Evolutionary conservation across 2,797 vertebrate species (phyloP).

Genomic region (Mormyrops attenuatus): DNA sequence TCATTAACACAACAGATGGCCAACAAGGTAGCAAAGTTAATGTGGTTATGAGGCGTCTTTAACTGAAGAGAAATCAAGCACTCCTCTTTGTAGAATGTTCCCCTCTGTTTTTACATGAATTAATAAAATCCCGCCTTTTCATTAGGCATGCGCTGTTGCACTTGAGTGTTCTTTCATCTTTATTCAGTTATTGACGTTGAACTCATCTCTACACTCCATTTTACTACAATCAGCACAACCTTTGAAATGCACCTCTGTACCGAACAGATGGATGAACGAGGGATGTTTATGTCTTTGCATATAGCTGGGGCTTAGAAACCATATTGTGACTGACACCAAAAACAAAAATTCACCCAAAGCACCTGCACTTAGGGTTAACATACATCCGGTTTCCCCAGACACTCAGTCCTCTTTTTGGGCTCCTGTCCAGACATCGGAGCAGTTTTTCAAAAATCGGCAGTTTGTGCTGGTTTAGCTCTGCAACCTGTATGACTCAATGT

Average conservation of each 20-base stretch:
- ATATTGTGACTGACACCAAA: neutral
- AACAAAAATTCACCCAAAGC: neutral
- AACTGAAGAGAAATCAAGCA: slow-evolving; percentile 28
- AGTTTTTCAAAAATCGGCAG: neutral
- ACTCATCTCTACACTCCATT: neutral
- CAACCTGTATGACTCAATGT: neutral
- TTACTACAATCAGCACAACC: neutral
- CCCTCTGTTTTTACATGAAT: slow-evolving; percentile 29
- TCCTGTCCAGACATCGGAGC: neutral
- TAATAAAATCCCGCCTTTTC: slow-evolving; percentile 32
- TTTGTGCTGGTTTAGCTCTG: neutral
- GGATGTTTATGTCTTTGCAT: neutral
- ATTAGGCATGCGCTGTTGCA: slow-evolving; percentile 27
- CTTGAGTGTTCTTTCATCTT: slow-evolving; percentile 23
- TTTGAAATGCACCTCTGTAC: neutral
- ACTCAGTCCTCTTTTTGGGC: neutral
- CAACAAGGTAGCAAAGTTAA: slow-evolving; percentile 25
- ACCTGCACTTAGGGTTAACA: neutral
- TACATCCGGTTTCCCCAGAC: neutral
- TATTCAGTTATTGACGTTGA: slow-evolving; percentile 27
- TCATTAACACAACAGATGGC: slow-evolving; percentile 32
- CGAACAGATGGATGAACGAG: neutral
- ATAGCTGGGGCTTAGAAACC: neutral
- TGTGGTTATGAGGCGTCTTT: slow-evolving; percentile 23
- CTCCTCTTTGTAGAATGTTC: slow-evolving; percentile 27